Evolutionary conservation across 2,888 invertebrate species (phyloP).

Genomic region (Buathra laborator): DNA sequence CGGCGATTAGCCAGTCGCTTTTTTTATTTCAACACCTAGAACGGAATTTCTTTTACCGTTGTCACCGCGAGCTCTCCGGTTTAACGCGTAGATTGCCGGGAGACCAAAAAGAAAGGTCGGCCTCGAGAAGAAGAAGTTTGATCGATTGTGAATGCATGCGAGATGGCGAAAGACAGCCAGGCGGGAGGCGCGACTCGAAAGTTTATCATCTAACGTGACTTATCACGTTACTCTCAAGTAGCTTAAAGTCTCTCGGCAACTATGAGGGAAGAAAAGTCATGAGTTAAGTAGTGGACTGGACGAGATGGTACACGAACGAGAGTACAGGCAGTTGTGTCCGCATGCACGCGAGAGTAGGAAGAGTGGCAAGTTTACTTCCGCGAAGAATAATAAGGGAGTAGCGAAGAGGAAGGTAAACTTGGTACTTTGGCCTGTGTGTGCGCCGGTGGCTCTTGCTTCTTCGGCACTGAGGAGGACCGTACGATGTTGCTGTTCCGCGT

Average conservation of each 20-base stretch:
- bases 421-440: slow-evolving; percentile 62
- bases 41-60: slow-evolving; percentile 48
- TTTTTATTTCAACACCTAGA: slow-evolving; percentile 53
- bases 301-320: slow-evolving; percentile 42
- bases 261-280: slow-evolving; percentile 66
- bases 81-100: slow-evolving; percentile 16
- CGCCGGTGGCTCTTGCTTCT: slow-evolving; percentile 10
- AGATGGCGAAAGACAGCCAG: slow-evolving; percentile 8
- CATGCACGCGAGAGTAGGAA: slow-evolving; percentile 51
- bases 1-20: slow-evolving; percentile 50
- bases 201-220: slow-evolving; percentile 63
- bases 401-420: slow-evolving; percentile 68
- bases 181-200: slow-evolving; percentile 52
- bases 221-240: slow-evolving; percentile 66
- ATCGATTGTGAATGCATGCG: slow-evolving; percentile 63
- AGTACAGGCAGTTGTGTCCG: slow-evolving; percentile 38
- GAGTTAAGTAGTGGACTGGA: slow-evolving; percentile 61
- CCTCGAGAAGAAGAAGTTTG: slow-evolving; percentile 27
- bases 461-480: slow-evolving; percentile 40
- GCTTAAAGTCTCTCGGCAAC: slow-evolving; percentile 66
- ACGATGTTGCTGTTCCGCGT: not conserved
- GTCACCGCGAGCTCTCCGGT: slow-evolving; percentile 51
- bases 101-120: slow-evolving; percentile 3
- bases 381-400: slow-evolving; percentile 70
- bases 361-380: slow-evolving; percentile 70